Evolutionary conservation across 2,797 vertebrate species (phyloP).

Genomic region (Sternarchorhynchus goeldii): DNA sequence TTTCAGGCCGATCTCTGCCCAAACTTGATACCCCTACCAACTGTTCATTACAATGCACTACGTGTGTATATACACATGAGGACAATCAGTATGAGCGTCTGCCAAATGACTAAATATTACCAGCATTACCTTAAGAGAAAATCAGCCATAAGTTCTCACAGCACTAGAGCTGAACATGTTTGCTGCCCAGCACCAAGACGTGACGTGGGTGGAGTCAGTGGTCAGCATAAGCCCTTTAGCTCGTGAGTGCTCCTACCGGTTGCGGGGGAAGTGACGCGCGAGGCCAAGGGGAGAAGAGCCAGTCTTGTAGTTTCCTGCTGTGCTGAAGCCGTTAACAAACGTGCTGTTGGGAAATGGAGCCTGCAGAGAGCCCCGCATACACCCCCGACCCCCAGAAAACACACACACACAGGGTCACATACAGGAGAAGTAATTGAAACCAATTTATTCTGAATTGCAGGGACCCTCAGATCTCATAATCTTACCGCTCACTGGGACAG

Average conservation of each 20-base stretch:
- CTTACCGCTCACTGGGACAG: slow-evolving; percentile 54
- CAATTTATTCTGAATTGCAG: neutral
- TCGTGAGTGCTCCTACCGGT: slow-evolving; percentile 79
- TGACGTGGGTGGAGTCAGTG: neutral
- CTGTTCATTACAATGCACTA: too few relatives aligned
- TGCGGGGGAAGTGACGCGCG: slow-evolving; percentile 89
- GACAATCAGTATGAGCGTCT: too few relatives aligned
- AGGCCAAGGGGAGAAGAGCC: slow-evolving; percentile 83
- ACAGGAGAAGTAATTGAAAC: neutral
- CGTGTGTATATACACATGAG: too few relatives aligned
- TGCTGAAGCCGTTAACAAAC: slow-evolving; percentile 95
- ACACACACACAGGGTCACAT: neutral
- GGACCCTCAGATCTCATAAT: slow-evolving; percentile 63
- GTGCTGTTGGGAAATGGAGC: slow-evolving; percentile 96
- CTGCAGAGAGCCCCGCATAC: slow-evolving; percentile 65
- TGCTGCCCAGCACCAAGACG: too few relatives aligned
- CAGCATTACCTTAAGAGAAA: too few relatives aligned
- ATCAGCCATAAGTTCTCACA: too few relatives aligned
- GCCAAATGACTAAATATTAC: too few relatives aligned
- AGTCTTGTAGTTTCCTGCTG: slow-evolving; percentile 89
- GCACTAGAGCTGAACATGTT: too few relatives aligned
- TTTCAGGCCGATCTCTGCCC: too few relatives aligned
- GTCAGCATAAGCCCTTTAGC: neutral
- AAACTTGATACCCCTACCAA: too few relatives aligned
- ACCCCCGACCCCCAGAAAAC: too few relatives aligned